phyloP scores from a whole-genome alignment of 1,140 invertebrate genomes.

The Eulimnadia texana region DNA sequence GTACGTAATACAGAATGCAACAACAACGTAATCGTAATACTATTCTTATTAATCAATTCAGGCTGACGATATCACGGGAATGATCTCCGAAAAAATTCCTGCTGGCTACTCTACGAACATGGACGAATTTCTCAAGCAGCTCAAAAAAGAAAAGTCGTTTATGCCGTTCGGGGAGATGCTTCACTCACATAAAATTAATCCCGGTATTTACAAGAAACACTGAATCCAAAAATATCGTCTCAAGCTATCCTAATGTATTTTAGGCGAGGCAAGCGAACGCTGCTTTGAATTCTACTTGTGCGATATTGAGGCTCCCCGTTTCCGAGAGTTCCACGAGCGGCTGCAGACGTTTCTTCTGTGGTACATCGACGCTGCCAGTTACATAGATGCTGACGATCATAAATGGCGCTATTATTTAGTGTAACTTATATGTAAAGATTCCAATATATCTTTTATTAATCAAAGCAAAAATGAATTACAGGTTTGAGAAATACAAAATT shows the following conservation, averaged over 20 bases:
- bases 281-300: slow-evolving; percentile 65
- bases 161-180: slow-evolving; percentile 52
- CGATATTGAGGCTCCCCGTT: slow-evolving; percentile 50
- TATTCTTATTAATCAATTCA: slow-evolving; percentile 28
- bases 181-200: slow-evolving; percentile 36
- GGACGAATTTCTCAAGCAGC: slow-evolving; percentile 47
- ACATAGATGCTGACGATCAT: slow-evolving; percentile 82
- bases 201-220: slow-evolving; percentile 18
- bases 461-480: slow-evolving; percentile 26
- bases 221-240: neutral
- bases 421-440: slow-evolving; percentile 40
- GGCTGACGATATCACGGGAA: slow-evolving; percentile 65
- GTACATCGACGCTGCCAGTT: slow-evolving; percentile 87
- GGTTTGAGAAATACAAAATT: slow-evolving; percentile 64
- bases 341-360: slow-evolving; percentile 85
- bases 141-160: slow-evolving; percentile 55
- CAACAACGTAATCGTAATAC: slow-evolving; percentile 27
- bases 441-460: neutral
- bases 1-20: neutral
- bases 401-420: slow-evolving; percentile 82
- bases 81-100: slow-evolving; percentile 38
- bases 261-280: slow-evolving; percentile 26
- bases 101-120: slow-evolving; percentile 46
- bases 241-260: neutral
- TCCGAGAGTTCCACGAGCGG: slow-evolving; percentile 61